A percentile compares a stretch with the other conserved stretches of the same genome.
Conservation (phyloP, 2,888 invertebrate genomes). For the Hemistola chrysoprasaria region DNA sequence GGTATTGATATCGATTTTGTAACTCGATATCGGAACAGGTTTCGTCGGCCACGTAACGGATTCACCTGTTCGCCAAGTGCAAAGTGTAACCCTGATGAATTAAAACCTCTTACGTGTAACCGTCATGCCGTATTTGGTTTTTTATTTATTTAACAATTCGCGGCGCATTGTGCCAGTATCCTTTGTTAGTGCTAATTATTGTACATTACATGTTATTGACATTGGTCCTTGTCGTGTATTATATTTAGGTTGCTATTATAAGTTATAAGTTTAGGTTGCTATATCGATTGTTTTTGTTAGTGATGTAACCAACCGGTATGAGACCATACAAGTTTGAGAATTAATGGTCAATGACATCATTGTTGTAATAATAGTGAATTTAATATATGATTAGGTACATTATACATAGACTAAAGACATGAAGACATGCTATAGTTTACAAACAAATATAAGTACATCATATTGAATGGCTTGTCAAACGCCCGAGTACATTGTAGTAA, state of each 20-base stretch:
- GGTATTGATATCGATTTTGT: constrained; percentile 39
- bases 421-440: too few relatives aligned
- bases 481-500: too few relatives aligned
- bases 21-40: constrained; percentile 48
- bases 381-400: too few relatives aligned
- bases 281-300: constrained; percentile 13
- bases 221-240: constrained; percentile 33
- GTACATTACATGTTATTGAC: constrained; percentile 41
- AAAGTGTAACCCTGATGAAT: constrained; percentile 34
- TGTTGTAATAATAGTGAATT: background rate
- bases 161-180: background rate
- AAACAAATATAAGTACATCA: too few relatives aligned
- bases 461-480: too few relatives aligned
- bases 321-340: constrained; percentile 3
- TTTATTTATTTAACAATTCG: background rate
- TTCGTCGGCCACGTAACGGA: constrained; percentile 48
- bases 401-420: too few relatives aligned
- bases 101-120: constrained; percentile 4
- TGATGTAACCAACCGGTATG: constrained; percentile 6
- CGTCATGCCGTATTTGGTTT: constrained; percentile 6
- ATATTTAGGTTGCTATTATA: too few relatives aligned
- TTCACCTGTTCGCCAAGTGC: constrained; percentile 46
- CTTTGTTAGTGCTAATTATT: constrained; percentile 2
- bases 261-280: constrained; percentile 37
- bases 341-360: constrained; percentile 2